A percentile compares a stretch with the other conserved stretches of the same genome.
Evolutionary conservation across 2,797 vertebrate genomes (phyloP).

Genomic region (Cryptoprocta ferox): DNA sequence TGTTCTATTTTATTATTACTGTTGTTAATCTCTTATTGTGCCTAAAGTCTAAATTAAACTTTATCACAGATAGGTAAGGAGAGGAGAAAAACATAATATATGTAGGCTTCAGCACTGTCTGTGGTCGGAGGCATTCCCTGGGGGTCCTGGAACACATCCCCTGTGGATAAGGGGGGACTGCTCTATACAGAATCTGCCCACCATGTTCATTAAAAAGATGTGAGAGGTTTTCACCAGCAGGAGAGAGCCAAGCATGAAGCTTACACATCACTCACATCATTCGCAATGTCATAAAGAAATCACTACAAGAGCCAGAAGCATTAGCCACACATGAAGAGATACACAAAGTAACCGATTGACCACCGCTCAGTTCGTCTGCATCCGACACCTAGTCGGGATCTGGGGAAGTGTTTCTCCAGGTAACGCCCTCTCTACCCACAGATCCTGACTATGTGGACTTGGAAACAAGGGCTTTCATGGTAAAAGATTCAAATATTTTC

Average conservation of each 20-base stretch:
- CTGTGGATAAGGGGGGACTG: background rate
- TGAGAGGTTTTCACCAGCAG: constrained; percentile 14
- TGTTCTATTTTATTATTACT: background rate
- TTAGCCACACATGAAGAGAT: background rate
- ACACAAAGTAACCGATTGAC: background rate
- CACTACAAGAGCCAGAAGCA: background rate
- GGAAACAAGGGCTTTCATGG: constrained; percentile 76
- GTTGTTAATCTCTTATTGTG: background rate
- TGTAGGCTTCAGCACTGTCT: background rate
- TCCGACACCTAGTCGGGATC: background rate
- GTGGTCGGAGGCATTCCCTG: background rate
- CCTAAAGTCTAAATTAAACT: background rate
- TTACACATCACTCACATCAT: background rate
- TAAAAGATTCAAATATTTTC: constrained; percentile 84
- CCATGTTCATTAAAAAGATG: background rate
- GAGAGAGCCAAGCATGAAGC: constrained; percentile 45
- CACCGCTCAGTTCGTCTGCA: background rate
- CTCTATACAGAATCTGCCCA: fast-evolving
- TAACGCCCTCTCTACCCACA: background rate
- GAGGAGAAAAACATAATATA: background rate
- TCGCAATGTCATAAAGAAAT: background rate
- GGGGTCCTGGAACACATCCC: background rate
- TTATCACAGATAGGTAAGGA: background rate
- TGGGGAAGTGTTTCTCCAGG: background rate
- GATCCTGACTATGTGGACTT: constrained; percentile 60